Conservation (phyloP, 2,888 invertebrate species). For the Lepeophtheirus nordmannii region DNA sequence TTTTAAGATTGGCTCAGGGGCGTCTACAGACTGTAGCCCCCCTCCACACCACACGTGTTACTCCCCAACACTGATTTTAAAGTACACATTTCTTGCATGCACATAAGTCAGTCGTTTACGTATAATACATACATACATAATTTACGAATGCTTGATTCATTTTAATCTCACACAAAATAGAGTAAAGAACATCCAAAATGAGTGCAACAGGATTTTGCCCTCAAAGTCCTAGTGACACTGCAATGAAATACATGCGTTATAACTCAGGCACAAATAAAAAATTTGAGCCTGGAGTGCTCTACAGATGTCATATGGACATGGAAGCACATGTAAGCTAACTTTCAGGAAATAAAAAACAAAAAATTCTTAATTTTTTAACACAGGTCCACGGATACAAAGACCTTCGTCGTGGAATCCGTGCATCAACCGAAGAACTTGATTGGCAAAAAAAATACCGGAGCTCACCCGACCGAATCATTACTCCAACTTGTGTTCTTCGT, state of each 20-base stretch:
- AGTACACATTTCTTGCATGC: too few relatives aligned
- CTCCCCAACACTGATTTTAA: too few relatives aligned
- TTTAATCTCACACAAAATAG: too few relatives aligned
- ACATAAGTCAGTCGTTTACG: too few relatives aligned
- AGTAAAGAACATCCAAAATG: neutral
- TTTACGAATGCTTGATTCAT: too few relatives aligned
- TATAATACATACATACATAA: too few relatives aligned
- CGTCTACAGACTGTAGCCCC: too few relatives aligned
- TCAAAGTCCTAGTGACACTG: neutral
- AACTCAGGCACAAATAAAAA: neutral
- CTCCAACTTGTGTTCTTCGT: neutral
- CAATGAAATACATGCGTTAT: neutral
- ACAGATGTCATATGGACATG: neutral
- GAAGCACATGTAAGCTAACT: neutral
- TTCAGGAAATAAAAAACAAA: neutral
- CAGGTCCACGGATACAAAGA: neutral
- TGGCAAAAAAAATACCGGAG: neutral
- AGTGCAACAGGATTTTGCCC: neutral
- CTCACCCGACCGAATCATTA: neutral
- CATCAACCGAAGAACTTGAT: neutral
- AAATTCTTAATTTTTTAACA: neutral
- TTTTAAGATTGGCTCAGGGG: too few relatives aligned
- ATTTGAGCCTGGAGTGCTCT: neutral
- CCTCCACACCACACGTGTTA: too few relatives aligned
- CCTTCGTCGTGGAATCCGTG: neutral